Evolutionary conservation across 1,140 invertebrate species (phyloP), one percentile per base, ranked within the genome.

Genomic region (Euglossa dilemma): DNA sequence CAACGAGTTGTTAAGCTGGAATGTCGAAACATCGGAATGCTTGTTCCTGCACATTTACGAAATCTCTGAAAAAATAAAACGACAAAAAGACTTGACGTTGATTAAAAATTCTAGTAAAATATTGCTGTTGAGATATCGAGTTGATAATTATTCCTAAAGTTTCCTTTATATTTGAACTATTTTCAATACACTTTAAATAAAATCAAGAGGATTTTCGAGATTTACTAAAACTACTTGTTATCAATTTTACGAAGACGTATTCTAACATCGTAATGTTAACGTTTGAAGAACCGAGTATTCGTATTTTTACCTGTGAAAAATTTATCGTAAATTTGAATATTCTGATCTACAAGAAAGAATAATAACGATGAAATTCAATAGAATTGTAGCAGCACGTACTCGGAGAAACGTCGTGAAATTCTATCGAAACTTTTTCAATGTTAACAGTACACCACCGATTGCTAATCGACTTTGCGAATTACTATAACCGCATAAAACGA

Each of bases 181-280:
- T 78, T 57, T 69, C 16, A 25, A 67, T 20, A 64, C 28, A n/a
- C 47, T 45, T 54, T 16, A 6, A 43, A 54, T 66, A 2, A n/a
- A 71, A 52, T 52, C 12, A 28, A 70, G 6, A 43, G 50, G 12
- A 43, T 20, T 14, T 5, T 76, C 59, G 12, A 56, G 14, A 76
- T 45, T 20, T 67, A 54, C 52, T 47, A 28, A 69, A 52, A 8
- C 36, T 57, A 57, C 50, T 78, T 69, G 75, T 78, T 57, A 47
- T 78, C 36, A 20, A 77, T 54, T 66, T 57, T 66, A 77, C 28
- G 28, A 11, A 77, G 43, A 66, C 54, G 28, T 76, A 64, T 76
- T 63, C 59, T 43, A 75, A 23, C 57, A 64, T 50, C 45, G 64
- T 76, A 23, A 61, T 63, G 16, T 66, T 77, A 47, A 66, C n/a